Evolutionary conservation across 2,797 vertebrate genomes (phyloP).

Genomic region (Hippopotamyrus pictus): DNA sequence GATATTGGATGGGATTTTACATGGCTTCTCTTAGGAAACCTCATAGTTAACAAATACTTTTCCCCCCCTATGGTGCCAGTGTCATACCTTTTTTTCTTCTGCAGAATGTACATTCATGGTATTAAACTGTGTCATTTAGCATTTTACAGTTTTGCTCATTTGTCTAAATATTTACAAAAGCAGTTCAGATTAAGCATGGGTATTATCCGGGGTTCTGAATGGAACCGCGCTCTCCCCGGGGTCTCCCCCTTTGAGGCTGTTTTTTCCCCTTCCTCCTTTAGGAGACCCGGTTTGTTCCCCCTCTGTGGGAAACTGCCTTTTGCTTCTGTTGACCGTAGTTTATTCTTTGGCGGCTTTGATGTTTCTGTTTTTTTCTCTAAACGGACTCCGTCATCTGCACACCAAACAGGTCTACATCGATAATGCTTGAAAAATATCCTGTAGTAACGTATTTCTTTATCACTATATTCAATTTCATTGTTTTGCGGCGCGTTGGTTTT

Average conservation of each 20-base stretch:
- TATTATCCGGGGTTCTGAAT: not conserved
- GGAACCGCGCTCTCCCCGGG: not conserved
- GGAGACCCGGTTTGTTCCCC: not conserved
- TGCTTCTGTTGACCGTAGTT: not conserved
- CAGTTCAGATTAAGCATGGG: not conserved
- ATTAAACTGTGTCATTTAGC: not conserved
- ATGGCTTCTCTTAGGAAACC: not conserved
- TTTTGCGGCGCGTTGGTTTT: not conserved
- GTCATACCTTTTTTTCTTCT: not conserved
- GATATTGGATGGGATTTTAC: not conserved
- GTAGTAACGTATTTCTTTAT: not conserved
- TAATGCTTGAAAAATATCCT: not conserved
- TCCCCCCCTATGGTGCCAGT: not conserved
- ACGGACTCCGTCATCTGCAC: not conserved
- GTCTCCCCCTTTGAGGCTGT: not conserved
- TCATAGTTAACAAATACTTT: not conserved
- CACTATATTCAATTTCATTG: not conserved
- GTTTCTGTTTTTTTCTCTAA: not conserved
- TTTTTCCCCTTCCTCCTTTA: constrained; percentile 3
- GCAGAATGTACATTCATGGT: not conserved
- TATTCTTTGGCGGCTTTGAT: not conserved
- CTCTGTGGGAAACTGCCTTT: not conserved
- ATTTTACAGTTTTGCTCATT: not conserved
- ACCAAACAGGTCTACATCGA: not conserved
- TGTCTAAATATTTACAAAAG: constrained; percentile 9